A percentile compares a stretch with the other conserved stretches of the same genome.
phyloP scores from a whole-genome alignment of 2,113 vertebrate species.

The Forbesichthys papilliferus region DNA sequence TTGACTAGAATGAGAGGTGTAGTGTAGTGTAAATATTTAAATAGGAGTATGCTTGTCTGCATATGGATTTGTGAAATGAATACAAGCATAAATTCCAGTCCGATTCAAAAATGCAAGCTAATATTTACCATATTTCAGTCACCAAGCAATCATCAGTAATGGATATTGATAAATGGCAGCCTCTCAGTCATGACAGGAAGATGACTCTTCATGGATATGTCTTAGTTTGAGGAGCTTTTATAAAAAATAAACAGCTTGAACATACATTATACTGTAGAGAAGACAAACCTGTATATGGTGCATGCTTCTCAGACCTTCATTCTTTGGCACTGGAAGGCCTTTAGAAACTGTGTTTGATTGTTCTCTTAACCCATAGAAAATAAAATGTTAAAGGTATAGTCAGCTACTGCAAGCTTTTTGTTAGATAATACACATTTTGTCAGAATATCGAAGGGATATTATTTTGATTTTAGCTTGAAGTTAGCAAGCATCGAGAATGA shows the following conservation, averaged over 20 bases:
- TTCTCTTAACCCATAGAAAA: no score
- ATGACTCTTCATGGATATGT: conserved; percentile 8
- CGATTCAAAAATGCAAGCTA: conserved; percentile 40
- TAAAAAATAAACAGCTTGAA: background rate
- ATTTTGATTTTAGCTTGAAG: no score
- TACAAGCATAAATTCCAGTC: conserved; percentile 38
- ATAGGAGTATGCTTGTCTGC: background rate
- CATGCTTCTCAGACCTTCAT: background rate
- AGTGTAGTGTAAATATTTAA: conserved; percentile 31
- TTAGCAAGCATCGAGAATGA: no score
- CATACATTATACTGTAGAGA: background rate
- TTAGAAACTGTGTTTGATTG: background rate
- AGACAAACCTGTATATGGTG: background rate
- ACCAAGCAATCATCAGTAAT: conserved; percentile 47
- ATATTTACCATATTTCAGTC: conserved; percentile 46
- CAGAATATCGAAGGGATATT: no score
- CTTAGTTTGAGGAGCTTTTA: background rate
- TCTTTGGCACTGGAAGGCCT: background rate
- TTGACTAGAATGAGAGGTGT: background rate
- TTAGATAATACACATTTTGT: no score
- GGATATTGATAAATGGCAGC: conserved; percentile 57
- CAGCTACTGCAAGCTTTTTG: no score
- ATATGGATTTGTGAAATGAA: conserved; percentile 11
- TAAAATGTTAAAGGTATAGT: no score
- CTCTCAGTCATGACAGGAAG: background rate